These are phyloP conservation scores for Sitta carolinensis DNA, from an alignment of 2,797 vertebrate genomes.

Conservation along the genomic window DNA sequence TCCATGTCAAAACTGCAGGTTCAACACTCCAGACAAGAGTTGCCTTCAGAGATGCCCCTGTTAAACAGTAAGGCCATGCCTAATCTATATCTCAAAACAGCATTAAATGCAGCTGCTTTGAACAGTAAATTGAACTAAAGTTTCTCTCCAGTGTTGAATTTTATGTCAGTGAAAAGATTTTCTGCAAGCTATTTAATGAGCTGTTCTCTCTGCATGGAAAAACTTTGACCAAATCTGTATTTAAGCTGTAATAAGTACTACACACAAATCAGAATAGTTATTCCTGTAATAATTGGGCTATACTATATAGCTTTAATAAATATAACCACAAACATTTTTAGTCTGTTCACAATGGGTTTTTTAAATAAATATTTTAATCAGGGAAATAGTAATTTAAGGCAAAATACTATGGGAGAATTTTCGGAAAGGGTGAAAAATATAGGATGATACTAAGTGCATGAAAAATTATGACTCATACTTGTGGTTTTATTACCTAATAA, in stretches of 20 bases:
- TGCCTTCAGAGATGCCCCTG: not conserved
- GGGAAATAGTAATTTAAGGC: not conserved
- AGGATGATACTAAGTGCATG: not conserved
- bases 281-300: not conserved
- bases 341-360: not conserved
- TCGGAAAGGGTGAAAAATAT: not conserved
- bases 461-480: not conserved
- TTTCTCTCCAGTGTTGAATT: not conserved
- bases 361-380: not conserved
- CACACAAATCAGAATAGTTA: not conserved
- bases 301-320: not conserved
- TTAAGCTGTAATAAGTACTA: not conserved
- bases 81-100: not conserved
- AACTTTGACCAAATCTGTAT: not conserved
- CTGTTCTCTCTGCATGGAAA: not conserved
- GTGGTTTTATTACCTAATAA: not conserved
- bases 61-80: not conserved
- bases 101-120: not conserved
- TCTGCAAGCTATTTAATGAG: not conserved
- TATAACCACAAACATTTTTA: not conserved
- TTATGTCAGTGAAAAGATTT: not conserved
- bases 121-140: not conserved
- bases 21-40: rapidly evolving
- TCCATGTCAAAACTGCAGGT: not conserved
- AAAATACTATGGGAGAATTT: not conserved